These are phyloP conservation scores for Poecilia picta DNA, from an alignment of 2,797 vertebrate genomes.

Conservation along the genomic window DNA sequence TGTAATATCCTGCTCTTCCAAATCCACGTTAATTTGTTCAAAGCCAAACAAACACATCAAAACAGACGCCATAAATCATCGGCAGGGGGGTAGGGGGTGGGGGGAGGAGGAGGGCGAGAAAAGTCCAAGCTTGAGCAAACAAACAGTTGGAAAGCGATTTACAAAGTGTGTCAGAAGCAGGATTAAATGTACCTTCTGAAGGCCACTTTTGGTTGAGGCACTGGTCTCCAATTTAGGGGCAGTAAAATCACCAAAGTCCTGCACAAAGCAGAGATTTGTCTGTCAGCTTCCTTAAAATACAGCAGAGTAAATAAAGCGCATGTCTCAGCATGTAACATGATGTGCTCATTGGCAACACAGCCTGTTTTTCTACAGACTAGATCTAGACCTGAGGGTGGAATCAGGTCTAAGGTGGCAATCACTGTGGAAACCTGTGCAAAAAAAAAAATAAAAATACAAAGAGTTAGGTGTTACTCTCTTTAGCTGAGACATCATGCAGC, in stretches of 20 bases:
- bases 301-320: constrained; percentile 29
- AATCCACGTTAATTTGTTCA: constrained; percentile 30
- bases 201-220: constrained; percentile 57
- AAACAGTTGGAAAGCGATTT: constrained; percentile 35
- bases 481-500: not conserved
- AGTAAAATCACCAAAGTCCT: constrained; percentile 76
- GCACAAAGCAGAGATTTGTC: constrained; percentile 35
- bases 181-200: constrained; percentile 64
- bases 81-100: too few species aligned
- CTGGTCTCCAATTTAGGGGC: constrained; percentile 64
- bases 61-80: constrained; percentile 27
- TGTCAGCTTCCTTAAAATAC: constrained; percentile 34
- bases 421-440: constrained; percentile 10
- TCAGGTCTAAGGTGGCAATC: not conserved
- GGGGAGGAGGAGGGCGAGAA: not conserved
- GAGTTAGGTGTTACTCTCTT: constrained; percentile 27
- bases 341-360: not conserved
- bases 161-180: constrained; percentile 25
- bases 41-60: constrained; percentile 44
- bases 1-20: constrained; percentile 46
- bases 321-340: constrained; percentile 27
- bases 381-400: not conserved
- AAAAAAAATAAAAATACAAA: constrained; percentile 13
- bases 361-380: not conserved
- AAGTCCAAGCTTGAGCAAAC: constrained; percentile 33